These are phyloP conservation scores for Myodes glareolus DNA, from an alignment of 2,113 vertebrate species.

Conservation along the genomic window DNA sequence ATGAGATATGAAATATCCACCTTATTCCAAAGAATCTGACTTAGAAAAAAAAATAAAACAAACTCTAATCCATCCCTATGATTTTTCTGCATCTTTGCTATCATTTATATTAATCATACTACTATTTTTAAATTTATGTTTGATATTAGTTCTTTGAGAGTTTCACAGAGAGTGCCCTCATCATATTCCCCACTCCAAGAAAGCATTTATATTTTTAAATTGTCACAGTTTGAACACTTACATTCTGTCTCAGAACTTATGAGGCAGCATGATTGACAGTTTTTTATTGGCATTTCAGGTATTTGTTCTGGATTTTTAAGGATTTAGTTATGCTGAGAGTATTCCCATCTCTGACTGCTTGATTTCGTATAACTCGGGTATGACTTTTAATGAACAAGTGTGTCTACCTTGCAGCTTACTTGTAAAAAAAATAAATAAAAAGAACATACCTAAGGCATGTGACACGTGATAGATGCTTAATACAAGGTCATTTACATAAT, in stretches of 20 bases:
- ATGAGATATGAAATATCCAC: not conserved
- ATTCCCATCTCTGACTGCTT: not conserved
- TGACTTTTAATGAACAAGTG: not conserved
- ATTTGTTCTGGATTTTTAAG: not conserved
- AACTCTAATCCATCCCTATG: not conserved
- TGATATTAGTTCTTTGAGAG: not conserved
- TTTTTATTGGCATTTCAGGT: not conserved
- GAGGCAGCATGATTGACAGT: not conserved
- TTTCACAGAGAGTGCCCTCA: not conserved
- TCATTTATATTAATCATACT: not conserved
- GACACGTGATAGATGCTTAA: not conserved
- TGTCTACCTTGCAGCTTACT: not conserved
- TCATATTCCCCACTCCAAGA: not conserved
- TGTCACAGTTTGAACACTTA: not conserved
- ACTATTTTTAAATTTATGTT: not conserved
- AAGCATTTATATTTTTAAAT: conserved; percentile 1
- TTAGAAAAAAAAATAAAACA: conserved; percentile 1
- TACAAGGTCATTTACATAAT: not conserved
- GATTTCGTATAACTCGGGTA: not conserved
- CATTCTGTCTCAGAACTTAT: not conserved
- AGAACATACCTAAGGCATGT: not conserved
- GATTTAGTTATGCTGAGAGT: not conserved
- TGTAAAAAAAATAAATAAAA: conserved; percentile 48
- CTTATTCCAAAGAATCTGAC: not conserved
- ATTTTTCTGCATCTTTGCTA: not conserved